These are phyloP conservation scores for Cryptotis parvus DNA, from an alignment of 2,113 vertebrate genomes.

Conservation along the genomic window DNA sequence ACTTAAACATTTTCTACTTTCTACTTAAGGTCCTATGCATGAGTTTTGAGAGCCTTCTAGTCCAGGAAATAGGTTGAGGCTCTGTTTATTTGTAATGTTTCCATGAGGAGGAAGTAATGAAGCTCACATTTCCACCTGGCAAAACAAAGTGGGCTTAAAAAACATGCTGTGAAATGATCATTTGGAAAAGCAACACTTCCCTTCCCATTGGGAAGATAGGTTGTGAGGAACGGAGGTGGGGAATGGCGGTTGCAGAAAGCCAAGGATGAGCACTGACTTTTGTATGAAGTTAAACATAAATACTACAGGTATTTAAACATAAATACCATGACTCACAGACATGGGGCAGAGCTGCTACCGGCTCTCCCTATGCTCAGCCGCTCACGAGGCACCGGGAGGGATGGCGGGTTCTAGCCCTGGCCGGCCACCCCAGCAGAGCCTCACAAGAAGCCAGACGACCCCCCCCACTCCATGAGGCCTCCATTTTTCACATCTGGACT, in stretches of 20 bases:
- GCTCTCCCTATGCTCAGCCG: no score
- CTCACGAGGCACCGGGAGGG: no score
- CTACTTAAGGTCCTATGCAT: not conserved
- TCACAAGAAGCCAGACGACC: no score
- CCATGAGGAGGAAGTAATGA: not conserved
- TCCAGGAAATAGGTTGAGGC: not conserved
- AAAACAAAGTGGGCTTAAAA: not conserved
- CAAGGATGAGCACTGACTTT: slow-evolving; percentile 27
- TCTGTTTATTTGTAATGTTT: not conserved
- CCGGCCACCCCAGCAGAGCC: no score
- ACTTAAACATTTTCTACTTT: no score
- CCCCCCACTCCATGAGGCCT: no score
- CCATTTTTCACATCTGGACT: no score
- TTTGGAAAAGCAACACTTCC: not conserved
- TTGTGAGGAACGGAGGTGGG: not conserved
- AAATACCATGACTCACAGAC: no score
- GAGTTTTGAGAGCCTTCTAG: not conserved
- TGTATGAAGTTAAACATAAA: slow-evolving; percentile 16
- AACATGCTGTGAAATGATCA: not conserved
- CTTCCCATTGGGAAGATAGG: not conserved
- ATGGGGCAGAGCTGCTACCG: no score
- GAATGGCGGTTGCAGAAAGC: not conserved
- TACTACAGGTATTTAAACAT: no score
- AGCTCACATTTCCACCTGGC: not conserved
- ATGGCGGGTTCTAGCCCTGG: no score